Evolutionary conservation across 2,113 vertebrate genomes (phyloP).

Genomic region (Ammodytes dubius): DNA sequence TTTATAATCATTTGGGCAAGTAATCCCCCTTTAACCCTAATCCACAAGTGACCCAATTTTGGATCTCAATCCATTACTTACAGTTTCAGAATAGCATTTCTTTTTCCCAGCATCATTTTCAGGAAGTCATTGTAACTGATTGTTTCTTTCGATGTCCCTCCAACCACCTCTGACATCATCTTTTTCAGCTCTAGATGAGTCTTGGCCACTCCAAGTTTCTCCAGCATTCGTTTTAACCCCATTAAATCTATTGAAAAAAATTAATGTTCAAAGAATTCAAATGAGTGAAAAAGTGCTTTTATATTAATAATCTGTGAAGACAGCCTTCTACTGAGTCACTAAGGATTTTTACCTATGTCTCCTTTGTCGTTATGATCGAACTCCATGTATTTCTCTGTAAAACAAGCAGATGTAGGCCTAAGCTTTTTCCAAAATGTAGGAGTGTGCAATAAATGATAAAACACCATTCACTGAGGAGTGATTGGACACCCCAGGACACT

Average conservation of each 20-base stretch:
- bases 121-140: constrained; percentile 88
- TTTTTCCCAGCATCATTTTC: constrained; percentile 89
- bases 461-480: neutral
- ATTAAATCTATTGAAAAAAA: constrained; percentile 82
- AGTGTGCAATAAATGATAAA: neutral
- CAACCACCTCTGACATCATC: constrained; percentile 86
- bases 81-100: constrained; percentile 88
- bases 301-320: neutral
- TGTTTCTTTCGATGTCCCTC: constrained; percentile 78
- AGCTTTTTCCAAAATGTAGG: neutral
- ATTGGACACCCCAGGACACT: constrained; percentile 25
- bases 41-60: neutral
- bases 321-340: neutral
- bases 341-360: constrained; percentile 84
- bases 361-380: constrained; percentile 90
- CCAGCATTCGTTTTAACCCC: constrained; percentile 90
- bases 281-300: neutral
- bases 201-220: constrained; percentile 88
- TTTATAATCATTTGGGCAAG: neutral
- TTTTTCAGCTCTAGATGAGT: constrained; percentile 90
- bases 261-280: neutral
- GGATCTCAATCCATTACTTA: constrained; percentile 66
- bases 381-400: constrained; percentile 90
- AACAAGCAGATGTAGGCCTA: constrained; percentile 25
- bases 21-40: neutral